A percentile compares a stretch with the other conserved stretches of the same genome.
These are phyloP conservation scores for Lasioglossum morio DNA, from an alignment of 2,888 invertebrate species.

Conservation along the genomic window DNA sequence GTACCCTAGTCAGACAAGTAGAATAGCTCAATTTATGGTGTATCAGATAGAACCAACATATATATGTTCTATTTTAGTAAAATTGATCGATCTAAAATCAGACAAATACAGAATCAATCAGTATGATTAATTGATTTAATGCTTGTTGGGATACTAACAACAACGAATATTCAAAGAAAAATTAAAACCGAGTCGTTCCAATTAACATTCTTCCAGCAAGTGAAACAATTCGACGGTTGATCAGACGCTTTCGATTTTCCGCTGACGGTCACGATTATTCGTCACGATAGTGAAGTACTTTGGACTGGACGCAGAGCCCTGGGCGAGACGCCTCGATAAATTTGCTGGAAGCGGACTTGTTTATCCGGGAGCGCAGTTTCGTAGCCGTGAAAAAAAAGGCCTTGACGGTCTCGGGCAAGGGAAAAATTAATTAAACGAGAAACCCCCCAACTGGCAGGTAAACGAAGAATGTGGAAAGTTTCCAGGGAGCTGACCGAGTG, in stretches of 20 bases:
- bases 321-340: not conserved
- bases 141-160: not conserved
- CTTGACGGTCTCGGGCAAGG: not conserved
- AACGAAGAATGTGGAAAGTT: slow-evolving; percentile 36
- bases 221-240: not conserved
- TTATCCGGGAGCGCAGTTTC: not conserved
- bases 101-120: not conserved
- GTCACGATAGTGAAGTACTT: not conserved
- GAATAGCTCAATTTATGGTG: not conserved
- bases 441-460: not conserved
- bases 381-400: not conserved
- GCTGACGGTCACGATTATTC: not conserved
- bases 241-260: not conserved
- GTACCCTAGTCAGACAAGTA: not conserved
- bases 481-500: slow-evolving; percentile 32
- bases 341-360: not conserved
- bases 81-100: not conserved
- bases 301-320: not conserved
- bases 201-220: not conserved
- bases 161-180: not conserved
- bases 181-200: not conserved
- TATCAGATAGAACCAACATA: not conserved
- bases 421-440: slow-evolving; percentile 37
- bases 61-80: not conserved
- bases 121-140: not conserved